Percentiles rank a stretch among this genome's conserved stretches.
Conservation (phyloP, 1,140 invertebrate species). For the Heliconius eleuchia region DNA sequence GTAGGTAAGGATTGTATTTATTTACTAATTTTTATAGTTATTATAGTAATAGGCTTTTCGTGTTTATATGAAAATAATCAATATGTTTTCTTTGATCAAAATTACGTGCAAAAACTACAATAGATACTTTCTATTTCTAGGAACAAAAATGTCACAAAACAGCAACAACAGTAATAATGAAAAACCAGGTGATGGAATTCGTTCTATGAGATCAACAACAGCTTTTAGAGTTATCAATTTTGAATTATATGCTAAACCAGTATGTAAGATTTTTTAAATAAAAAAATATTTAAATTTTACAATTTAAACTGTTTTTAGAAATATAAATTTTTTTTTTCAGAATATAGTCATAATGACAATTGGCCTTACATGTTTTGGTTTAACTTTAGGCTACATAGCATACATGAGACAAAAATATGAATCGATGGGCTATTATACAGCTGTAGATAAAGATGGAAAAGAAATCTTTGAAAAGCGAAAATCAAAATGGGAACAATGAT, state of each 20-base stretch:
- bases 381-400: conserved; percentile 88
- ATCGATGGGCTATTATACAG: conserved; percentile 88
- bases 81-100: neutral
- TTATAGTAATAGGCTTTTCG: too few relatives aligned
- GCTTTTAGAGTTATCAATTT: conserved; percentile 90
- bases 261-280: conserved; percentile 72
- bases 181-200: conserved; percentile 88
- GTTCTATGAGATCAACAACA: conserved; percentile 86
- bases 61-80: neutral
- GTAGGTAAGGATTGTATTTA: too few relatives aligned
- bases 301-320: neutral
- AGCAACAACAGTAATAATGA: conserved; percentile 49
- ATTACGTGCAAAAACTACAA: neutral
- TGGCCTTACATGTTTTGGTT: conserved; percentile 85
- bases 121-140: too few relatives aligned
- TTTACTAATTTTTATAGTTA: too few relatives aligned
- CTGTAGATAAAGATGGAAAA: conserved; percentile 87
- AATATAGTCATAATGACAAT: conserved; percentile 90
- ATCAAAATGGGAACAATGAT: conserved; percentile 87
- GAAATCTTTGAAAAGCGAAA: conserved; percentile 88
- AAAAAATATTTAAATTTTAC: conserved; percentile 4
- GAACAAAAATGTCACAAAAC: conserved; percentile 43
- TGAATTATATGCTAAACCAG: conserved; percentile 91
- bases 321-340: conserved; percentile 82
- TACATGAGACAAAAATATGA: conserved; percentile 91